Evolutionary conservation across 2,113 vertebrate genomes (phyloP).

Genomic region (Oryzias celebensis): DNA sequence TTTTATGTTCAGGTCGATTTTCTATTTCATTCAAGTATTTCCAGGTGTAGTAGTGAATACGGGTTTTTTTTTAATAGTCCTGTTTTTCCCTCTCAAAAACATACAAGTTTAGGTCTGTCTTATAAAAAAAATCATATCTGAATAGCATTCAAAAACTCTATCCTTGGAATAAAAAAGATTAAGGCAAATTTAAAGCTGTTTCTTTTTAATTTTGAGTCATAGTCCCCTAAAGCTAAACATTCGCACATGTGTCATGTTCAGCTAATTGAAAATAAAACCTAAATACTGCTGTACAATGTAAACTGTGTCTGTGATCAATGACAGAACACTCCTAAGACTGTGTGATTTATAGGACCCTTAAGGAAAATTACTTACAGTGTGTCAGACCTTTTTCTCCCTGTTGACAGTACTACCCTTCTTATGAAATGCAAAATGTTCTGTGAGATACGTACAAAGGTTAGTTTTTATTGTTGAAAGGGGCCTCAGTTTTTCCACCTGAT

Average conservation of each 20-base stretch:
- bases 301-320: constrained; percentile 46
- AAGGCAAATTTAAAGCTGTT: constrained; percentile 30
- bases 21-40: no score
- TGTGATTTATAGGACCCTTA: constrained; percentile 42
- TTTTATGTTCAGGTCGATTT: no score
- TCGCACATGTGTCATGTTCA: constrained; percentile 39
- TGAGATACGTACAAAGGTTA: neutral
- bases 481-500: constrained; percentile 3
- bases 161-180: constrained; percentile 28
- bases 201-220: constrained; percentile 27
- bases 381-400: constrained; percentile 32
- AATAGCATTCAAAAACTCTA: constrained; percentile 12
- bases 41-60: no score
- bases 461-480: neutral
- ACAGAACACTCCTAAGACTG: constrained; percentile 19
- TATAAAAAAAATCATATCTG: constrained; percentile 19
- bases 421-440: constrained; percentile 15
- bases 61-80: no score
- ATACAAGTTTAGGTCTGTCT: neutral
- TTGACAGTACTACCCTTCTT: constrained; percentile 33
- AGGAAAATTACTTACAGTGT: constrained; percentile 33
- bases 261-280: constrained; percentile 40
- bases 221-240: constrained; percentile 43
- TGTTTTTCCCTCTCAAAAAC: no score
- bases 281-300: constrained; percentile 52